phyloP scores from a whole-genome alignment of 2,797 vertebrate genomes.

The Centropyge bicolor region DNA sequence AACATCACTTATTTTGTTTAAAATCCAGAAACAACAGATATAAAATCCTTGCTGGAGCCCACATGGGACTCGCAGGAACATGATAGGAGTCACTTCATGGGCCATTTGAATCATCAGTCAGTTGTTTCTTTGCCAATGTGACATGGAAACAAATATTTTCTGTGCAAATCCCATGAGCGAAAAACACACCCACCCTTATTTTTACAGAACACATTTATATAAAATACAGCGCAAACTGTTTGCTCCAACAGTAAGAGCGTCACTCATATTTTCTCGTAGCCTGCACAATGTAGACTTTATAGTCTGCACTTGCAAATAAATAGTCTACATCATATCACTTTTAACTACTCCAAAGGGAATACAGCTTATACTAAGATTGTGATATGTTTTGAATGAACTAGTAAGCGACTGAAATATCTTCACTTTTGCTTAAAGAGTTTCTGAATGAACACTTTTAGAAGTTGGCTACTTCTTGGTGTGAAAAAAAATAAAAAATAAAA shows the following conservation, averaged over 20 bases:
- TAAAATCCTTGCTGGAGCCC: constrained; percentile 1
- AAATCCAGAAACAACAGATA: neutral
- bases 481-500: constrained; percentile 10
- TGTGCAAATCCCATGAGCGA: neutral
- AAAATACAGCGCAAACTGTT: constrained; percentile 44
- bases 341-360: constrained; percentile 34
- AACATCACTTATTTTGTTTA: constrained; percentile 68
- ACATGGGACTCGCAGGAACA: neutral
- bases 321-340: constrained; percentile 38
- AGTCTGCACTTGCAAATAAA: constrained; percentile 66
- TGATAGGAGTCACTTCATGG: constrained; percentile 5
- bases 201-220: constrained; percentile 15
- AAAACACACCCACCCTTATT: constrained; percentile 13
- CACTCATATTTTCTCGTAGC: constrained; percentile 24
- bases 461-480: neutral
- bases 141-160: constrained; percentile 18
- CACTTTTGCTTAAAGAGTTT: constrained; percentile 22
- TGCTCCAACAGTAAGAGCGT: constrained; percentile 14
- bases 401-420: constrained; percentile 19
- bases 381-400: constrained; percentile 47
- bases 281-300: constrained; percentile 30
- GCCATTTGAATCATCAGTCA: constrained; percentile 16
- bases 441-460: constrained; percentile 34
- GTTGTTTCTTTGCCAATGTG: neutral
- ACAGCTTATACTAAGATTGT: constrained; percentile 65